Conservation (phyloP, 2,113 vertebrate genomes). For the Anarrhichthys ocellatus region DNA sequence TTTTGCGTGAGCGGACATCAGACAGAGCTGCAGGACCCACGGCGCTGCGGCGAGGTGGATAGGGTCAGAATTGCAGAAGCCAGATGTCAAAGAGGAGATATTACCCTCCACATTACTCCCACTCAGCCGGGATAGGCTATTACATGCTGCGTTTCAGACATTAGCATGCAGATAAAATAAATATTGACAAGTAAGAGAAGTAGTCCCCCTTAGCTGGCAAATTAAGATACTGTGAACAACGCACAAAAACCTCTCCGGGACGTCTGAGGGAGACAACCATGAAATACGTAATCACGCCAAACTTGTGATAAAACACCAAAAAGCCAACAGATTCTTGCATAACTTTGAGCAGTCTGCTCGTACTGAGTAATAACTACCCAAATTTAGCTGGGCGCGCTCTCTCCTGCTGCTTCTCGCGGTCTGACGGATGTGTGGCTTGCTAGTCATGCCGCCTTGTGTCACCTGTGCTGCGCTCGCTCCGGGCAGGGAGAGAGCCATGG, state of each 20-base stretch:
- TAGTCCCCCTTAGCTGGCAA: background rate
- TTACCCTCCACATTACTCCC: slow-evolving; percentile 72
- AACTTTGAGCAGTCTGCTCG: slow-evolving; percentile 56
- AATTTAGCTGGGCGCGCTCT: slow-evolving; percentile 63
- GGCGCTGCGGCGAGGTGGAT: slow-evolving; percentile 60
- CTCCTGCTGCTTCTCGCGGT: slow-evolving; percentile 60
- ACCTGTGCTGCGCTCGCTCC: slow-evolving; percentile 62
- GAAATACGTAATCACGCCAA: slow-evolving; percentile 23
- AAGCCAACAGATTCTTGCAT: slow-evolving; percentile 47
- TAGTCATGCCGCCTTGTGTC: slow-evolving; percentile 69
- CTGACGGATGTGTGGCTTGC: slow-evolving; percentile 64
- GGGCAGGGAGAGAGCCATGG: slow-evolving; percentile 63
- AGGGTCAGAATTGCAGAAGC: slow-evolving; percentile 64
- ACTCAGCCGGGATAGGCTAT: slow-evolving; percentile 47
- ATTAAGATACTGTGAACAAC: slow-evolving; percentile 34
- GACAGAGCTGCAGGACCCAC: slow-evolving; percentile 64
- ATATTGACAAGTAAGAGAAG: slow-evolving; percentile 47
- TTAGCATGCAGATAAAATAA: slow-evolving; percentile 55
- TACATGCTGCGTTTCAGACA: slow-evolving; percentile 43
- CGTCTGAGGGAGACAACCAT: slow-evolving; percentile 7
- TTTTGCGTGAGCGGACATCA: slow-evolving; percentile 77
- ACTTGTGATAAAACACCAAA: slow-evolving; percentile 39
- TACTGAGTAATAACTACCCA: slow-evolving; percentile 58
- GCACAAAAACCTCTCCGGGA: slow-evolving; percentile 4
- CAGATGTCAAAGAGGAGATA: slow-evolving; percentile 76